Evolutionary conservation across 2,113 vertebrate genomes (phyloP).

Genomic region (Mobula hypostoma): DNA sequence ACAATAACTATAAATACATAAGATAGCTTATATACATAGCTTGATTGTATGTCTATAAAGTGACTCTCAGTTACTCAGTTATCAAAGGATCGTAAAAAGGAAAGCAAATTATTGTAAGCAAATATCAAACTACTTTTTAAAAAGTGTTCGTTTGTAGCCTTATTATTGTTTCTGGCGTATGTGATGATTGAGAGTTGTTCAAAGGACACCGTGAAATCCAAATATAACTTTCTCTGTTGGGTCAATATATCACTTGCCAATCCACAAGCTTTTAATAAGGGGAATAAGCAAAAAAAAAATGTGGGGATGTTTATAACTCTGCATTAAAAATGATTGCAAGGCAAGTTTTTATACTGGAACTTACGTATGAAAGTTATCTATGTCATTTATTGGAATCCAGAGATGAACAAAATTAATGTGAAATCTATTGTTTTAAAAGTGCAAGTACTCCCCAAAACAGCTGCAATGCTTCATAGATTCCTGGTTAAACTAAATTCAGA

Average conservation of each 20-base stretch:
- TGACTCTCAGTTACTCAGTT: neutral
- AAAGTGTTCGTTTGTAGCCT: neutral
- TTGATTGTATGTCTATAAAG: too few species aligned
- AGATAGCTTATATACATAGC: too few species aligned
- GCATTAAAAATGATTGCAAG: neutral
- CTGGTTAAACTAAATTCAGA: neutral
- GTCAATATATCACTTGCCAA: neutral
- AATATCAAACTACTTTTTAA: neutral
- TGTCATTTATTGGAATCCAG: neutral
- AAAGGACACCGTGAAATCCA: neutral
- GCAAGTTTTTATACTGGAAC: neutral
- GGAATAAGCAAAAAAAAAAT: neutral
- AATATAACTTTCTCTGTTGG: neutral
- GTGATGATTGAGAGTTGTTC: neutral
- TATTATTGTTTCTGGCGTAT: neutral
- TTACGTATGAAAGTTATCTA: neutral
- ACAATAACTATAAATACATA: too few species aligned
- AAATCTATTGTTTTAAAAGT: neutral
- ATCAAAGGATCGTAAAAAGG: neutral
- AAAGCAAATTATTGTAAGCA: neutral
- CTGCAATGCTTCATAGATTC: neutral
- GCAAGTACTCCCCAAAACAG: neutral
- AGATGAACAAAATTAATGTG: neutral
- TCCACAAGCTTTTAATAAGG: neutral
- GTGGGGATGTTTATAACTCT: neutral